Evolutionary conservation across 2,113 vertebrate species (phyloP), one percentile per base, ranked within the genome.

Genomic region (Asarcornis scutulata): DNA sequence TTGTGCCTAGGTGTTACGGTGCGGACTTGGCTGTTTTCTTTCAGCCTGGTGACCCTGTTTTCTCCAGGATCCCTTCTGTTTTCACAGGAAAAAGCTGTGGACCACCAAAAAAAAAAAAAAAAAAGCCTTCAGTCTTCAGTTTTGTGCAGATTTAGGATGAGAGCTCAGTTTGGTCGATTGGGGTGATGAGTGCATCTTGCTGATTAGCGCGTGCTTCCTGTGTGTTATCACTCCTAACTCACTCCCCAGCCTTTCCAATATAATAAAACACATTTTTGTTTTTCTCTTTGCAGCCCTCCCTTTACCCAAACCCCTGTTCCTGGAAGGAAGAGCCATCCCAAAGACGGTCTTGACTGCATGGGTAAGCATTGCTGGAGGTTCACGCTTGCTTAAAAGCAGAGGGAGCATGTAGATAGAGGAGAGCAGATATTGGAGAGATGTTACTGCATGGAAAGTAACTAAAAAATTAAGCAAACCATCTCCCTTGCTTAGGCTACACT

Each of bases 321-420:
- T 94, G 97, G 97, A 95, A 96, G 97, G 92, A 97, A 97, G 64
- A 97, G 83, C 71, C 97, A 97, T 71, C 91, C 90, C 83, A 97
- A 97, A 94, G 96, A 97, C 67, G 52, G 96, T 50, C 95, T 98
- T 14, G 97, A 98, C 14, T 97, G 96, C 83, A 92, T 98, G 94
- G 97, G 97, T 98, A 96, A 97, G 96, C 46, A 46, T 34, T 63
- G 7, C 23, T 73, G 55, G 16, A 89, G 8, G 13, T 88, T 91
- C 82, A 1, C 25, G 42, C 91, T 88, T 79, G 64, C 59, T 62
- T 72, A 17, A 15, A 84, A 75, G 18, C 56, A 38, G 26, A 18
- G 87, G 64, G 91, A 59, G 1, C 16, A 3, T 9, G 7, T 44
- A 21, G 15, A 20, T 63, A 17, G 74, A 72, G 48, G 22, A 50